Base-by-base conservation (phyloP, 1,140 invertebrate species). In the Drosophila takahashii region DNA sequence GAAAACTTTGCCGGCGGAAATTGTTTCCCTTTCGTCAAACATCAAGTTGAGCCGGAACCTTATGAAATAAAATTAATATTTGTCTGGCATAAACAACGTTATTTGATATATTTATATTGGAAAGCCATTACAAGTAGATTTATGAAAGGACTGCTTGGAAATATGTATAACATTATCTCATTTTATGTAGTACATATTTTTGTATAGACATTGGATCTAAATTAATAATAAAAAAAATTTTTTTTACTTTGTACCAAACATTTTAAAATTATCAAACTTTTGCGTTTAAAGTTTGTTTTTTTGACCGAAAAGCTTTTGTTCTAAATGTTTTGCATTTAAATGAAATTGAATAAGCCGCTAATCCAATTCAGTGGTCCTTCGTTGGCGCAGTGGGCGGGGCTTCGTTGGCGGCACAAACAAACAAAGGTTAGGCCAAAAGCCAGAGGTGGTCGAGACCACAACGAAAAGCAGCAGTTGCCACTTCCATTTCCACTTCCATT, bases 311-410 rank as follows among this genome's bases (percentile, higher is more conserved):
- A 45, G 62, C 65, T 57, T 57, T 71, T 81, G 84, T 77, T 62
- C 26, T 60, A 42, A 86, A 86, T 85, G 77, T 78, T 85, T 85
- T 70, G 78, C 81, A 86, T 85, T 86, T 86, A 85, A 85, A 85
- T 85, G 71, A 86, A 85, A 86, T 85, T 85, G 81, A 81, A 78
- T 81, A 86, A 77, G 69, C 77, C 81, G 69, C 81, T 86, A 85
- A 85, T 83, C 81, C 81, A 80, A 80, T 85, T 77, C 73, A 59
- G 22, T 51, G 67, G 58, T 52, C 56, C 50, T 1, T 18, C 27
- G 11, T 34, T 51, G 34, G 15, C n/a, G 32, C n/a, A 15, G 22
- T 29, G 34, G 58, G 52, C 18, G 27, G 29, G 47, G 47, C 47
- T 9, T 11, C 6, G n/a, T 6, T 6, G 44, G 10, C 2, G 27